Conservation (phyloP, 2,113 vertebrate genomes). For the Ornithorhynchus anatinus region DNA sequence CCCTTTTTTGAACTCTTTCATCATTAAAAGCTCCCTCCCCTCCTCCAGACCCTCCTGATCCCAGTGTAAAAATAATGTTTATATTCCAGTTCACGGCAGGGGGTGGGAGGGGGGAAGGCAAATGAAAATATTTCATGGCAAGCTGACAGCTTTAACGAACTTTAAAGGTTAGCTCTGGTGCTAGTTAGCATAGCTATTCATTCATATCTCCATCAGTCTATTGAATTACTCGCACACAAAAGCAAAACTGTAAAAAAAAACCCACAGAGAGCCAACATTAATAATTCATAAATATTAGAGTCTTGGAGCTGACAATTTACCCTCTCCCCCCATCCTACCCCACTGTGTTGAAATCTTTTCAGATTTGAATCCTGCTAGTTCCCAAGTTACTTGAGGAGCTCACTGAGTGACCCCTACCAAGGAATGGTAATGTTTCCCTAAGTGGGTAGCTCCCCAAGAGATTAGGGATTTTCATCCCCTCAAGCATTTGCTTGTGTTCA, state of each 20-base stretch:
- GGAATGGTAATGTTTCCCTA: conserved; percentile 67
- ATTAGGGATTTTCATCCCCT: conserved; percentile 64
- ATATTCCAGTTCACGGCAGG: conserved; percentile 49
- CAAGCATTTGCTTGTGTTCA: conserved; percentile 66
- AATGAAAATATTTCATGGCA: conserved; percentile 73
- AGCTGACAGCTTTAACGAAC: conserved; percentile 72
- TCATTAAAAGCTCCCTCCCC: conserved; percentile 19
- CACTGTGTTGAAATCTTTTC: conserved; percentile 58
- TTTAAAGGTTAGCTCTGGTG: conserved; percentile 74
- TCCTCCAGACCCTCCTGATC: conserved; percentile 49
- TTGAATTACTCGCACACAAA: conserved; percentile 74
- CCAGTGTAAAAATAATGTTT: conserved; percentile 71
- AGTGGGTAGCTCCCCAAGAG: conserved; percentile 65
- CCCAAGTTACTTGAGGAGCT: conserved; percentile 65
- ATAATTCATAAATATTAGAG: conserved; percentile 75
- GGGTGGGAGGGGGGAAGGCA: conserved; percentile 62
- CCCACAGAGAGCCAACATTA: conserved; percentile 64
- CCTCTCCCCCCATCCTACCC: too few species aligned
- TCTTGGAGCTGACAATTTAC: conserved; percentile 62
- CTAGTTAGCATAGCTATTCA: conserved; percentile 78
- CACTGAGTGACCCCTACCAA: conserved; percentile 32
- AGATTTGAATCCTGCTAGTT: conserved; percentile 62
- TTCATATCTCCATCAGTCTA: conserved; percentile 74
- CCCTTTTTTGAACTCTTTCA: too few species aligned
- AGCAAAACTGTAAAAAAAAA: conserved; percentile 64